Percentiles rank a stretch among this genome's conserved stretches.
phyloP scores from a whole-genome alignment of 2,888 invertebrate genomes.

The Agapetus fuscipes region DNA sequence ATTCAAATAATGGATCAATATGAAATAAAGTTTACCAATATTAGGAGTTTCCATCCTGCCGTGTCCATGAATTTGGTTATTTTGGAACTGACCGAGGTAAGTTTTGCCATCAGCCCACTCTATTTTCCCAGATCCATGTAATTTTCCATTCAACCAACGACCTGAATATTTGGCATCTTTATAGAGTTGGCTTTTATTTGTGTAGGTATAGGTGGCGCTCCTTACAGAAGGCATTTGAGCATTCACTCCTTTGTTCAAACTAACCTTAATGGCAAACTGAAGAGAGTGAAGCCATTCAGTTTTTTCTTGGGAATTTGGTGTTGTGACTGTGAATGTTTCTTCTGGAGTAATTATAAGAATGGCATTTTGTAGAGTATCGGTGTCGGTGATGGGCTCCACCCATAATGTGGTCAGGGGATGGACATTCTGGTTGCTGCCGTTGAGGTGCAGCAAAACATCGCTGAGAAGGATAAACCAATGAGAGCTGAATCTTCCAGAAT shows the following conservation, averaged over 20 bases:
- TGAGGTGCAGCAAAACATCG: conserved; percentile 69
- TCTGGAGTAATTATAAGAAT: conserved; percentile 70
- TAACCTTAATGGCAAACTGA: conserved; percentile 61
- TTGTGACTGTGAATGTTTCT: conserved; percentile 58
- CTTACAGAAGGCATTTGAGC: conserved; percentile 62
- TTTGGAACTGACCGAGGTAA: conserved; percentile 72
- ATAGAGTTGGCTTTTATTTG: conserved; percentile 55
- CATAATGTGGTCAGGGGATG: conserved; percentile 69
- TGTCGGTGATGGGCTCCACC: conserved; percentile 65
- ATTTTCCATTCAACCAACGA: conserved; percentile 71
- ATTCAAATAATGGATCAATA: too few species aligned
- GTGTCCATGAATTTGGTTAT: conserved; percentile 63
- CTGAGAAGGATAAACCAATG: conserved; percentile 76
- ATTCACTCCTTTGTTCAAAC: conserved; percentile 50
- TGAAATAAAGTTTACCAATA: conserved; percentile 40
- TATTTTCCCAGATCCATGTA: conserved; percentile 75
- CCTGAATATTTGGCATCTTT: conserved; percentile 74
- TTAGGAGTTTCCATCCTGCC: conserved; percentile 59
- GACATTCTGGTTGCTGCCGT: conserved; percentile 53
- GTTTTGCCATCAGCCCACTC: conserved; percentile 73
- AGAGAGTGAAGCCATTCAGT: conserved; percentile 71
- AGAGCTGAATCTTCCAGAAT: conserved; percentile 63
- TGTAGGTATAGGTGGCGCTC: conserved; percentile 62
- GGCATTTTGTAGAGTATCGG: conserved; percentile 51
- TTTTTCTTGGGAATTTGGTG: conserved; percentile 59